Conservation (phyloP, 2,113 vertebrate genomes). For the Prolemur simus region DNA sequence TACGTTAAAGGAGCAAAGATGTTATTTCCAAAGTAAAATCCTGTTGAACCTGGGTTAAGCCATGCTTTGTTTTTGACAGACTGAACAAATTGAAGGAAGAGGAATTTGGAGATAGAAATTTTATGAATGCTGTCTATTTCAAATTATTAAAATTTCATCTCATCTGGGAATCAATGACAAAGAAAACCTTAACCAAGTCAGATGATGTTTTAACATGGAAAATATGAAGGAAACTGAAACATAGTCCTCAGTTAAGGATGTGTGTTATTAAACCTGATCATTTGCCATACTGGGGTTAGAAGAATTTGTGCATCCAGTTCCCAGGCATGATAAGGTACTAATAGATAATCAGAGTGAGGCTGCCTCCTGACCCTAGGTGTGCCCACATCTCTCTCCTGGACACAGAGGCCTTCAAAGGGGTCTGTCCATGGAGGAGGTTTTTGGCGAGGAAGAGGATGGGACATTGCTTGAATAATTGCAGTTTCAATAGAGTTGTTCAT, state of each 20-base stretch:
- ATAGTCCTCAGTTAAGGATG: not conserved
- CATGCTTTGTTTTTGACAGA: constrained; percentile 74
- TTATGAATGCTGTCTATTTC: constrained; percentile 71
- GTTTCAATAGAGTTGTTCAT: constrained; percentile 44
- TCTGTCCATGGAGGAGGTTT: not conserved
- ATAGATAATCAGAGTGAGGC: not conserved
- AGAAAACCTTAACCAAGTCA: constrained; percentile 52
- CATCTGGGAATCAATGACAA: constrained; percentile 61
- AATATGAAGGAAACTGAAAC: not conserved
- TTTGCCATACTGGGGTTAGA: not conserved
- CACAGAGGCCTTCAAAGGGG: constrained; percentile 25
- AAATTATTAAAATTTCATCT: constrained; percentile 70
- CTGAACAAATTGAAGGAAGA: constrained; percentile 63
- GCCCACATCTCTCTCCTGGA: not conserved
- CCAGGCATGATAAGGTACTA: not conserved
- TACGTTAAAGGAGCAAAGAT: constrained; percentile 46
- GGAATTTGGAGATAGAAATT: constrained; percentile 67
- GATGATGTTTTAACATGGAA: constrained; percentile 51
- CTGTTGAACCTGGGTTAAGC: constrained; percentile 42
- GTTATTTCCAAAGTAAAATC: not conserved
- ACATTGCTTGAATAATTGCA: constrained; percentile 20
- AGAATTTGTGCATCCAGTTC: not conserved
- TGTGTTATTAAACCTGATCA: not conserved
- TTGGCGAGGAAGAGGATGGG: not conserved
- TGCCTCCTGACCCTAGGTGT: constrained; percentile 20